These are phyloP conservation scores for Oikopleura dioica DNA, from an alignment of 23 tunicate species.

Conservation along the genomic window DNA sequence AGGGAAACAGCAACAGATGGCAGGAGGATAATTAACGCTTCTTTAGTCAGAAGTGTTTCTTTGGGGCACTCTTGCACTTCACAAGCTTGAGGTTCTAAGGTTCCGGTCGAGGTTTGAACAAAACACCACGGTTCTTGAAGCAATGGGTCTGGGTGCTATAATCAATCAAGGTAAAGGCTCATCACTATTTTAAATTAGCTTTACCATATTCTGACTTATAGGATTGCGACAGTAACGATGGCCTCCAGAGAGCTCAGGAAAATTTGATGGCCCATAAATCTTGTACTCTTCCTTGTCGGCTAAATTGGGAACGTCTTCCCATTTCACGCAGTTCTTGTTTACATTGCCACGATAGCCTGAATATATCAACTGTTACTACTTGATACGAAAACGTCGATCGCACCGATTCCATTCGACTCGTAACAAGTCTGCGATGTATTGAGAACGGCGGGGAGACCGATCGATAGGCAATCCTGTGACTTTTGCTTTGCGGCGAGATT, in stretches of 20 bases:
- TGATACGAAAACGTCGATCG: neutral
- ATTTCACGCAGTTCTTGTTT: neutral
- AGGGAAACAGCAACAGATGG: slow-evolving; percentile 7
- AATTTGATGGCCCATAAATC: neutral
- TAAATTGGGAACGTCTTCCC: neutral
- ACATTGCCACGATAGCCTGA: slow-evolving; percentile 1
- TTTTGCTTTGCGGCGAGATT: neutral
- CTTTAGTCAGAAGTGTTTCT: neutral
- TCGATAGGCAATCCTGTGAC: neutral
- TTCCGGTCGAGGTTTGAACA: neutral
- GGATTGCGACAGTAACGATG: neutral
- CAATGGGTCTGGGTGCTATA: neutral
- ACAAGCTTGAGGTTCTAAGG: neutral
- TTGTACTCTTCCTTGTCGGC: neutral
- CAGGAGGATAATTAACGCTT: neutral
- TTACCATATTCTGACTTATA: neutral
- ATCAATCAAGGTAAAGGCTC: too few relatives aligned
- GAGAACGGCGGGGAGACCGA: neutral
- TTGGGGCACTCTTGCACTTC: neutral
- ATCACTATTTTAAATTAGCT: too few relatives aligned
- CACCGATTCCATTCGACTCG: neutral
- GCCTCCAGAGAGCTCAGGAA: slow-evolving; percentile 1
- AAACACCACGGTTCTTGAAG: neutral
- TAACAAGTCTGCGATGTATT: slow-evolving; percentile 6
- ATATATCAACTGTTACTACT: neutral